phyloP scores from a whole-genome alignment of 2,797 vertebrate species.

The Ctenopoma kingsleyae region DNA sequence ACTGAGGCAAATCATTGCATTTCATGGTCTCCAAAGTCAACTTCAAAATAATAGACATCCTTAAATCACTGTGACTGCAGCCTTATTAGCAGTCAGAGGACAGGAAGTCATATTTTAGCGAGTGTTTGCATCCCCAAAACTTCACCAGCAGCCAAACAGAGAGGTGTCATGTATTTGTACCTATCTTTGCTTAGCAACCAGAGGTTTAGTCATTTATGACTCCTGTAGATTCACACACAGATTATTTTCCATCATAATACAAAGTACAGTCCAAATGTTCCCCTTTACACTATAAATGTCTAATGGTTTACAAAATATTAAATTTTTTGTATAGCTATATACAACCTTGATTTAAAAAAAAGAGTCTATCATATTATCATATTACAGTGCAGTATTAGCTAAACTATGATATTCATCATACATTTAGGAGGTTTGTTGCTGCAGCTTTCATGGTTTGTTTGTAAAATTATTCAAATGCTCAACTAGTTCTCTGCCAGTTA shows the following conservation, averaged over 20 bases:
- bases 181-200: constrained; percentile 59
- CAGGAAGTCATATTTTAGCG: constrained; percentile 62
- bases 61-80: constrained; percentile 44
- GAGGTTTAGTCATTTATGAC: constrained; percentile 40
- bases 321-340: constrained; percentile 1
- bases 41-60: constrained; percentile 28
- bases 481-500: not conserved
- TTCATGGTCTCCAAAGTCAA: constrained; percentile 55
- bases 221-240: constrained; percentile 27
- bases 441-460: not conserved
- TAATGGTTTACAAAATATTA: not conserved
- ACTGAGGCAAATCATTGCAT: constrained; percentile 34
- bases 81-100: constrained; percentile 59
- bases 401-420: not conserved
- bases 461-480: not conserved
- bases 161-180: constrained; percentile 62
- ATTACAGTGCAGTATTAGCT: not conserved
- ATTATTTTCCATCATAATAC: constrained; percentile 50
- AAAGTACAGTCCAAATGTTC: not conserved
- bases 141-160: constrained; percentile 55
- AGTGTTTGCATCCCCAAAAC: constrained; percentile 62
- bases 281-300: not conserved
- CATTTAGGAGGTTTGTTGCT: constrained; percentile 1
- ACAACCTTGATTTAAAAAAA: not conserved
- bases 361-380: not conserved